phyloP scores from a whole-genome alignment of 2,113 vertebrate genomes.

The Macaca fascicularis region DNA sequence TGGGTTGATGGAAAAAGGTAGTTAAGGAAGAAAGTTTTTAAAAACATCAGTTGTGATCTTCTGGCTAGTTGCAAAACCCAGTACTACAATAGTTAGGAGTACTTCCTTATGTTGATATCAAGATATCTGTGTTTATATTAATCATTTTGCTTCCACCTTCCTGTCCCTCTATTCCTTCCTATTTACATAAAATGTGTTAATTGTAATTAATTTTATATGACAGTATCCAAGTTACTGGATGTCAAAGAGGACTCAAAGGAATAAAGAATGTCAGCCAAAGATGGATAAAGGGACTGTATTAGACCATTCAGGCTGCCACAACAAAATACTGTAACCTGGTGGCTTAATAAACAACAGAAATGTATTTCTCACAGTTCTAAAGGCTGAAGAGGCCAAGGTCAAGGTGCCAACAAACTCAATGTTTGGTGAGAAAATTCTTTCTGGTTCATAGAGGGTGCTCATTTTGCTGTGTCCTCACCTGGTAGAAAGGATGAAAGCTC shows the following conservation, averaged over 20 bases:
- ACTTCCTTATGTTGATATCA: neutral
- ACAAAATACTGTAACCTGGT: neutral
- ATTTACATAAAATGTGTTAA: neutral
- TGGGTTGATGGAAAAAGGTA: neutral
- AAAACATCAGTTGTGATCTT: neutral
- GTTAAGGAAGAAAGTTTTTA: neutral
- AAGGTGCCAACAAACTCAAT: neutral
- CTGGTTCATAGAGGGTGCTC: neutral
- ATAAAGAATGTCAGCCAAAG: neutral
- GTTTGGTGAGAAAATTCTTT: neutral
- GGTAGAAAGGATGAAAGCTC: neutral
- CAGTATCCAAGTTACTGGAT: neutral
- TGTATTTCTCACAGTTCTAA: neutral
- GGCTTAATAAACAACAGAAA: neutral
- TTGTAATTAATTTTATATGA: conserved; percentile 2
- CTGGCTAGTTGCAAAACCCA: neutral
- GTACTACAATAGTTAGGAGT: neutral
- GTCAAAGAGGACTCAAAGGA: neutral
- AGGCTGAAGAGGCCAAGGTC: neutral
- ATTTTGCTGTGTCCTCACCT: neutral
- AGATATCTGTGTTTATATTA: neutral
- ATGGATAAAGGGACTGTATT: neutral
- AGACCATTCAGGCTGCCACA: neutral
- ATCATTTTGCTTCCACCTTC: neutral
- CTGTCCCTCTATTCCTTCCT: neutral